Conservation (phyloP, 2,113 vertebrate species). For the Turdus rufiventris region DNA sequence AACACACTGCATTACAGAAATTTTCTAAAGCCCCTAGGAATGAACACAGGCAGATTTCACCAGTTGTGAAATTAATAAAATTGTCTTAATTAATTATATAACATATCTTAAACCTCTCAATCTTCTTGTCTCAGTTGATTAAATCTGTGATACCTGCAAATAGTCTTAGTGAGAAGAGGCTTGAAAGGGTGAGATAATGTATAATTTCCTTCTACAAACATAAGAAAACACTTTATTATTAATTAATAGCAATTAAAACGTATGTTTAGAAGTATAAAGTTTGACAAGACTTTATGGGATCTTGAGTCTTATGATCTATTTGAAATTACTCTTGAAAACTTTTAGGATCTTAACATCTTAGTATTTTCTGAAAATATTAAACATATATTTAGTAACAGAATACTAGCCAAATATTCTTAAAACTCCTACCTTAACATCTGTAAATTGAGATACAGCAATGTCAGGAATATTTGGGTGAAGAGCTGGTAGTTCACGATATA, state of each 20-base stretch:
- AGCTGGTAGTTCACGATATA: conserved; percentile 91
- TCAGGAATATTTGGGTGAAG: conserved; percentile 92
- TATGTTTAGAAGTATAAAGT: background rate
- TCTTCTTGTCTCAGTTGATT: background rate
- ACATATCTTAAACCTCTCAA: background rate
- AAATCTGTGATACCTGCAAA: background rate
- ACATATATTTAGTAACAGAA: background rate
- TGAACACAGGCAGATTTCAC: background rate
- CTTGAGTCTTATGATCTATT: background rate
- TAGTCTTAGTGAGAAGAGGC: background rate
- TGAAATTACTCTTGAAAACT: background rate
- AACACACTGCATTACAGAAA: background rate
- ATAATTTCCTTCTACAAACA: background rate
- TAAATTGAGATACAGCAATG: conserved; percentile 89
- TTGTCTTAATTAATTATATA: background rate
- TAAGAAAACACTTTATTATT: background rate
- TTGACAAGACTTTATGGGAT: background rate
- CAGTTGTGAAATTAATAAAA: background rate
- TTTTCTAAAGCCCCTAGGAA: background rate
- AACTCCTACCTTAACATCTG: conserved; percentile 84
- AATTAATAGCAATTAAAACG: background rate
- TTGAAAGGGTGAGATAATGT: background rate
- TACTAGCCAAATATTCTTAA: background rate
- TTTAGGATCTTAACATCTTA: background rate
- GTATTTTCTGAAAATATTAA: background rate